These are phyloP conservation scores for Cryptophagus acutangulus DNA, from an alignment of 2,888 invertebrate genomes.

Conservation along the genomic window DNA sequence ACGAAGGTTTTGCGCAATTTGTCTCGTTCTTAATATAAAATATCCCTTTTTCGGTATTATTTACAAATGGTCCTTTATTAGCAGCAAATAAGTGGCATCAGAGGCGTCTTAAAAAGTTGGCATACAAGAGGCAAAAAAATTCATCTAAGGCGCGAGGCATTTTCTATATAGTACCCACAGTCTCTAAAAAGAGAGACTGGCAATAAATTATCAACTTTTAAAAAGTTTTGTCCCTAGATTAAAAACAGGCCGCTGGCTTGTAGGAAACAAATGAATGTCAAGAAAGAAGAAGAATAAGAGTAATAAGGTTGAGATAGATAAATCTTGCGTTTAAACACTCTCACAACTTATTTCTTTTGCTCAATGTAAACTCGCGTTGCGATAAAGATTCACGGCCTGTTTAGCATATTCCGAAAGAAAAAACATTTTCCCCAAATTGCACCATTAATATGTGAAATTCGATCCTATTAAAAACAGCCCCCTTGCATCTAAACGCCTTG, in stretches of 20 bases:
- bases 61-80: conserved; percentile 4
- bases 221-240: conserved; percentile 47
- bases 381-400: too few species aligned
- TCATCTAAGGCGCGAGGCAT: too few species aligned
- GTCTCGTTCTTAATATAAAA: conserved; percentile 9
- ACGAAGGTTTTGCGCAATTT: conserved; percentile 25
- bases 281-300: conserved; percentile 45
- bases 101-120: conserved; percentile 4
- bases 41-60: conserved; percentile 4
- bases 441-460: conserved; percentile 1
- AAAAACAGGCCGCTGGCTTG: conserved; percentile 49
- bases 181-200: conserved; percentile 13
- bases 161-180: conserved; percentile 10
- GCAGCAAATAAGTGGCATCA: too few species aligned
- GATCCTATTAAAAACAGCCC: conserved; percentile 1
- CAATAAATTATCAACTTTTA: conserved; percentile 46
- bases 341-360: conserved; percentile 31
- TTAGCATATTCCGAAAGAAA: too few species aligned
- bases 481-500: conserved; percentile 3
- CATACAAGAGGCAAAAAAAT: too few species aligned
- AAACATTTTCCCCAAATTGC: too few species aligned
- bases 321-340: conserved; percentile 40
- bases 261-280: conserved; percentile 48
- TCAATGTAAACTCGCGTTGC: too few species aligned
- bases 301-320: conserved; percentile 47